These are phyloP conservation scores for Nowickia ferox DNA, from an alignment of 2,888 invertebrate species.

Conservation along the genomic window DNA sequence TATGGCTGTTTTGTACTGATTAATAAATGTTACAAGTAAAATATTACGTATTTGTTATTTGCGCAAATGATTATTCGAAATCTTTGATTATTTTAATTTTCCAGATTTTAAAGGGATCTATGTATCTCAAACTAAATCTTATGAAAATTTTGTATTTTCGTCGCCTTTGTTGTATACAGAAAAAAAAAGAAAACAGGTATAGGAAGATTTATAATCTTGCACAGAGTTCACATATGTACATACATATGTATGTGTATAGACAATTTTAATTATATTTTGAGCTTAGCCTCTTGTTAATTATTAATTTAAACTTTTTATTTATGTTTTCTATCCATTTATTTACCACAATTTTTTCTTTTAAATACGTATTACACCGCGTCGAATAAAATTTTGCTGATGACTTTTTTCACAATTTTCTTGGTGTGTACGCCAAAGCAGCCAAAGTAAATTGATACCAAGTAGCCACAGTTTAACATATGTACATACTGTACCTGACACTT, in stretches of 20 bases:
- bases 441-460: no score
- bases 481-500: no score
- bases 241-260: background rate
- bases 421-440: slow-evolving; percentile 60
- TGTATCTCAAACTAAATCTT: background rate
- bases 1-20: no score
- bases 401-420: slow-evolving; percentile 55
- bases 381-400: slow-evolving; percentile 20
- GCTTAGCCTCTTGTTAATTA: background rate
- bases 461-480: no score
- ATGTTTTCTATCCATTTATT: slow-evolving; percentile 3
- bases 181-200: slow-evolving; percentile 43
- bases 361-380: slow-evolving; percentile 28
- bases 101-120: background rate
- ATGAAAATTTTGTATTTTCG: slow-evolving; percentile 10
- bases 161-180: slow-evolving; percentile 60
- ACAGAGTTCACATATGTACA: background rate
- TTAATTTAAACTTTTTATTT: background rate
- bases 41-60: no score
- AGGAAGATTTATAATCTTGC: background rate
- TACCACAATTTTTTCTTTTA: slow-evolving; percentile 51
- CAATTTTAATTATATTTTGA: background rate
- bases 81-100: no score
- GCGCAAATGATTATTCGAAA: no score
- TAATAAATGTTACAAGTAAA: no score